Evolutionary conservation across 1,140 invertebrate species (phyloP).

Genomic region (Pseudomyrmex concolor): DNA sequence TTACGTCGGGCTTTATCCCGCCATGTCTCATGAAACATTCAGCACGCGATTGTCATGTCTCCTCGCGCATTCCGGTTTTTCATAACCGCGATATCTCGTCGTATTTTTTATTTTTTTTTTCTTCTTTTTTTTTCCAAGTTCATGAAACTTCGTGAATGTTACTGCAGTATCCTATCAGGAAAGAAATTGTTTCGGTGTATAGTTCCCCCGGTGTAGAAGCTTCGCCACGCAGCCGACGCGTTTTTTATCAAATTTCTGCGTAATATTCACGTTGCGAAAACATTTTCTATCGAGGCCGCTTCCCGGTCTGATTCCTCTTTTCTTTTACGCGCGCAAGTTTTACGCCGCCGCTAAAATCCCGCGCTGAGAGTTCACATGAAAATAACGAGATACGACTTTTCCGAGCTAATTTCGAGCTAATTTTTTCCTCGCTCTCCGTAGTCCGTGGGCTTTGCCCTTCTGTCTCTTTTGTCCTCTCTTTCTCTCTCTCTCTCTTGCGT

Average conservation of each 20-base stretch:
- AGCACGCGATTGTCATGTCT: slow-evolving; percentile 39
- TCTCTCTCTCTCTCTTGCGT: neutral
- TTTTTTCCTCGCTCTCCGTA: slow-evolving; percentile 19
- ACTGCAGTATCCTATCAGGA: neutral
- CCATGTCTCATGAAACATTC: slow-evolving; percentile 51
- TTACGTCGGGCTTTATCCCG: slow-evolving; percentile 19
- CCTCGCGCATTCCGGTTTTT: slow-evolving; percentile 14
- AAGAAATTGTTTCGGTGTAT: neutral
- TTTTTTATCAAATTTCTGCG: neutral
- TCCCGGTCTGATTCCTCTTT: neutral
- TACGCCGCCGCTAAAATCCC: slow-evolving; percentile 56
- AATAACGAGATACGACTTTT: slow-evolving; percentile 53
- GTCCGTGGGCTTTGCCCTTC: slow-evolving; percentile 5
- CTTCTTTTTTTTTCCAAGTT: neutral
- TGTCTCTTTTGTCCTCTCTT: slow-evolving; percentile 2
- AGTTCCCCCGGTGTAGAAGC: neutral
- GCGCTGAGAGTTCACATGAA: slow-evolving; percentile 49
- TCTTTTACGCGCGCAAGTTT: slow-evolving; percentile 1
- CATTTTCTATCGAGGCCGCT: neutral
- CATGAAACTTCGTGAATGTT: slow-evolving; percentile 10
- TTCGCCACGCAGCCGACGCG: neutral
- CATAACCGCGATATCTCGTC: slow-evolving; percentile 16
- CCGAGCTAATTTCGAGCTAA: slow-evolving; percentile 50
- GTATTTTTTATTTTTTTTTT: too few species aligned
- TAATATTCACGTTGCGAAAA: neutral